A percentile compares a stretch with the other conserved stretches of the same genome.
These are phyloP conservation scores for Meriones unguiculatus DNA, from an alignment of 2,113 vertebrate species.

Conservation along the genomic window DNA sequence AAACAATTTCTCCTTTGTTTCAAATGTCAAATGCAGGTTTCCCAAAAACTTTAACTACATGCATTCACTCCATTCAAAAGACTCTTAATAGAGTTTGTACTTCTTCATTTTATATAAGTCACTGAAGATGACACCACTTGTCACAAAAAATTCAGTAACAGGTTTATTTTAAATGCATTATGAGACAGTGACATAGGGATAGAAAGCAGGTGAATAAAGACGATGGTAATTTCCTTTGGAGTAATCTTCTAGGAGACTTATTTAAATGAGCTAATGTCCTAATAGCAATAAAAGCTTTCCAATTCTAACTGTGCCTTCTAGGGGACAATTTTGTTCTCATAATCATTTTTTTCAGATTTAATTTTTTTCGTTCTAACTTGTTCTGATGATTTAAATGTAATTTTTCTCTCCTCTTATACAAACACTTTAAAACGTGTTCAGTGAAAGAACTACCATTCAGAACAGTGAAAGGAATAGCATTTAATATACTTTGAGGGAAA, in stretches of 20 bases:
- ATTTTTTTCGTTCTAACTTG: slow-evolving; percentile 28
- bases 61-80: neutral
- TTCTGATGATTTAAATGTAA: slow-evolving; percentile 9
- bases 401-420: neutral
- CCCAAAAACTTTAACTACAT: neutral
- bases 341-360: slow-evolving; percentile 27
- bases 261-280: slow-evolving; percentile 72
- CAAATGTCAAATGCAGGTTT: neutral
- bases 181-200: slow-evolving; percentile 58
- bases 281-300: slow-evolving; percentile 61
- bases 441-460: neutral
- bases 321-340: slow-evolving; percentile 20
- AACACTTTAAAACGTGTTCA: neutral
- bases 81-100: neutral
- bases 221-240: slow-evolving; percentile 5
- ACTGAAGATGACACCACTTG: slow-evolving; percentile 53
- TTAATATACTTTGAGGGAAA: neutral
- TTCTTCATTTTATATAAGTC: slow-evolving; percentile 47
- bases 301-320: slow-evolving; percentile 40
- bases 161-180: slow-evolving; percentile 72
- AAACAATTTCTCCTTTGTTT: neutral
- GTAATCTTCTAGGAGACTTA: slow-evolving; percentile 5
- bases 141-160: slow-evolving; percentile 74
- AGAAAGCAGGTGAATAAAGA: slow-evolving; percentile 45
- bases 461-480: neutral